Percentiles rank a stretch among this genome's conserved stretches.
phyloP scores from a whole-genome alignment of 2,113 vertebrate species.

The Athene noctua region DNA sequence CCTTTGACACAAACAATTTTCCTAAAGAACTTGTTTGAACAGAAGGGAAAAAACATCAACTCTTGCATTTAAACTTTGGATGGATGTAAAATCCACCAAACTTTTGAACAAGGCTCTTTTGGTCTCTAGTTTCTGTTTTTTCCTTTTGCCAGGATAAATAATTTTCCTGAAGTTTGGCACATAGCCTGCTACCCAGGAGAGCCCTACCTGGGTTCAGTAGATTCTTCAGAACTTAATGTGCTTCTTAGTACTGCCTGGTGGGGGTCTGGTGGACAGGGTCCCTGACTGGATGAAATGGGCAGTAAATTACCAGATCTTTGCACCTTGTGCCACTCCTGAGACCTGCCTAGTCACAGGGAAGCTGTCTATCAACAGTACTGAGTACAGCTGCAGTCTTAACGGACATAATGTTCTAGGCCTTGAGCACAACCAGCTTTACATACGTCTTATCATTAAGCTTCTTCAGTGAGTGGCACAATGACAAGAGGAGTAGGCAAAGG shows the following conservation, averaged over 20 bases:
- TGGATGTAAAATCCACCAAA: not conserved
- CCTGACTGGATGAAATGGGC: not conserved
- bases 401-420: not conserved
- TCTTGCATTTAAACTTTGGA: not conserved
- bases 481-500: not conserved
- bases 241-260: not conserved
- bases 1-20: not conserved
- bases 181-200: not conserved
- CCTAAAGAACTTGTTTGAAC: not conserved
- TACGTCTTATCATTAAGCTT: not conserved
- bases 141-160: not conserved
- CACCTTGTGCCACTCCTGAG: not conserved
- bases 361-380: not conserved
- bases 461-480: not conserved
- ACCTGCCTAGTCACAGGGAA: not conserved
- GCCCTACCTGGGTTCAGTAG: not conserved
- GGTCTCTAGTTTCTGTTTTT: not conserved
- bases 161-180: not conserved
- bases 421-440: not conserved
- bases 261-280: not conserved
- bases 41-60: not conserved
- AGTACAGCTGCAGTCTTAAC: not conserved
- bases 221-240: not conserved
- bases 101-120: not conserved
- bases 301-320: not conserved